phyloP scores from a whole-genome alignment of 2,113 vertebrate genomes.

The Tiliqua scincoides region DNA sequence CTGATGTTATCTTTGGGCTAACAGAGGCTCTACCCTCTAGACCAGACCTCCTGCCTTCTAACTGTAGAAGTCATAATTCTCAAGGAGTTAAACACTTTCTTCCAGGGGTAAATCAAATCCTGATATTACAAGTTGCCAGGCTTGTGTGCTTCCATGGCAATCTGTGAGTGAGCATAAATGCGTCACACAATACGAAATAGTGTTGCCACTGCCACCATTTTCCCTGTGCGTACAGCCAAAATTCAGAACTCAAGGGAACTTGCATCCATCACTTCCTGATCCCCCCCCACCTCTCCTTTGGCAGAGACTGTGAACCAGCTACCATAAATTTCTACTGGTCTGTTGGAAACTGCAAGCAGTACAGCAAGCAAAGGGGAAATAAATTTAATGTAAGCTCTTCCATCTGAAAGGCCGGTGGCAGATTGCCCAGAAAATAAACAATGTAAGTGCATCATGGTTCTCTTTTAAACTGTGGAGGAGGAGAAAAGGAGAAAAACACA shows the following conservation, averaged over 20 bases:
- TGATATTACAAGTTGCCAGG: not conserved
- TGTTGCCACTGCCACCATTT: not conserved
- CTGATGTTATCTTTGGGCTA: too few relatives aligned
- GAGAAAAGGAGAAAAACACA: constrained; percentile 10
- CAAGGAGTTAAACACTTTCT: not conserved
- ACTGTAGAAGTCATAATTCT: not conserved
- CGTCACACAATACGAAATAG: not conserved
- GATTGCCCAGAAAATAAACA: constrained; percentile 44
- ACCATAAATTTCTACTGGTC: constrained; percentile 1
- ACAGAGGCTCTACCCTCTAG: too few relatives aligned
- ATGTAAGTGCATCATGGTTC: not conserved
- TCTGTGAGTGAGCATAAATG: not conserved
- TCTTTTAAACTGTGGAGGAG: not conserved
- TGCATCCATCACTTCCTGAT: not conserved
- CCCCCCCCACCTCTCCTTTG: not conserved
- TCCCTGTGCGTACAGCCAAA: not conserved
- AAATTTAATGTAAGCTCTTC: constrained; percentile 8
- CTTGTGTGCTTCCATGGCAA: not conserved
- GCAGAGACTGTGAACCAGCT: not conserved
- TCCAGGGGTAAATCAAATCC: not conserved
- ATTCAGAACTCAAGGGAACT: constrained; percentile 2
- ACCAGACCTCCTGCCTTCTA: too few relatives aligned
- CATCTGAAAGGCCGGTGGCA: constrained; percentile 5
- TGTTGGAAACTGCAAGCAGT: constrained; percentile 21
- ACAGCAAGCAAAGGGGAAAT: constrained; percentile 31